Evolutionary conservation across 1,140 invertebrate genomes (phyloP).

Genomic region (Rhynchophorus ferrugineus): DNA sequence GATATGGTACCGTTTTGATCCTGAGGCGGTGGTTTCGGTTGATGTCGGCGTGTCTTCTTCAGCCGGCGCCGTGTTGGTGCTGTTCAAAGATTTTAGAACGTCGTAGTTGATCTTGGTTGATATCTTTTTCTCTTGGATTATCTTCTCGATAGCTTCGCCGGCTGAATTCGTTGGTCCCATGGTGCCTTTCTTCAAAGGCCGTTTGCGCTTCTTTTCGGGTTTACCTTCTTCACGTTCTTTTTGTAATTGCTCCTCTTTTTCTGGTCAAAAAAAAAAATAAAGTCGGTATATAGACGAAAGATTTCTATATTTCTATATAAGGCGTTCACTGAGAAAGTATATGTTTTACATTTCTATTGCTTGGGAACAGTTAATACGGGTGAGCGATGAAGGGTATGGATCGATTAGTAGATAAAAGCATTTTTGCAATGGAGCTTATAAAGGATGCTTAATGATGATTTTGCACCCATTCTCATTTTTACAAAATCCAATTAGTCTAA

Average conservation of each 20-base stretch:
- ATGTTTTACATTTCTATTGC: too few species aligned
- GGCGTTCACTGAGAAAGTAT: too few species aligned
- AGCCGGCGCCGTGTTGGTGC: constrained; percentile 17
- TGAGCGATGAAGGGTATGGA: too few species aligned
- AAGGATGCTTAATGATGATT: too few species aligned
- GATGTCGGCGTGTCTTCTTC: constrained; percentile 17
- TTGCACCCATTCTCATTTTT: too few species aligned
- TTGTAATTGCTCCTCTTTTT: constrained; percentile 68
- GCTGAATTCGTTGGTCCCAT: constrained; percentile 65
- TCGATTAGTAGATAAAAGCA: too few species aligned
- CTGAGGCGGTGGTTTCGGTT: constrained; percentile 16
- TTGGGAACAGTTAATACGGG: too few species aligned
- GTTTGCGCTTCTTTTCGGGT: constrained; percentile 63
- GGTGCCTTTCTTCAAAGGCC: constrained; percentile 51
- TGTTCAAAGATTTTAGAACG: constrained; percentile 76
- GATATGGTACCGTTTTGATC: constrained; percentile 7
- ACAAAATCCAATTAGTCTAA: too few species aligned
- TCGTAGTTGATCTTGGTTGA: constrained; percentile 98
- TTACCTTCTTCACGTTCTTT: constrained; percentile 73
- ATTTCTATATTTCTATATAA: too few species aligned
- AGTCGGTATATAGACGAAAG: too few species aligned
- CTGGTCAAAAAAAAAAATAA: constrained; percentile 42
- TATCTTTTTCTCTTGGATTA: constrained; percentile 90
- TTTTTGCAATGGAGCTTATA: too few species aligned
- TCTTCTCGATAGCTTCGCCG: constrained; percentile 89